Percentiles rank a stretch among this genome's conserved stretches.
These are phyloP conservation scores for Rhaphigaster nebulosa DNA, from an alignment of 2,888 invertebrate species.

Conservation along the genomic window DNA sequence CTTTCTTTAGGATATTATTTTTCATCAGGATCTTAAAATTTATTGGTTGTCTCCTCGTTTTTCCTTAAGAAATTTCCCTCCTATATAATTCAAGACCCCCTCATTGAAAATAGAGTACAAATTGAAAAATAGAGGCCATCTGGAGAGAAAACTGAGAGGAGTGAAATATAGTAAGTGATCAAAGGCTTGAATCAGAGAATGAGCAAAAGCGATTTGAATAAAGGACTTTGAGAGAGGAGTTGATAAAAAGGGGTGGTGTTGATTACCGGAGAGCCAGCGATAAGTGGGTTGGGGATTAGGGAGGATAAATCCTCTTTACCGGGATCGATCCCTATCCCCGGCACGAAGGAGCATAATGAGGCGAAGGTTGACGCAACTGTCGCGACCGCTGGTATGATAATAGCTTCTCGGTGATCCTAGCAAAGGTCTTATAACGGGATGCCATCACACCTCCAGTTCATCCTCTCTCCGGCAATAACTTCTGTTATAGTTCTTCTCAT, in stretches of 20 bases:
- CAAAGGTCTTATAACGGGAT: conserved; percentile 1
- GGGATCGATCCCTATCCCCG: conserved; percentile 4
- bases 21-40: neutral
- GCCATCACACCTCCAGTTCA: neutral
- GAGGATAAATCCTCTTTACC: conserved; percentile 28
- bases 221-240: conserved; percentile 40
- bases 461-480: neutral
- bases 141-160: neutral
- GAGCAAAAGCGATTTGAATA: conserved; percentile 45
- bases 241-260: conserved; percentile 34
- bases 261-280: conserved; percentile 33
- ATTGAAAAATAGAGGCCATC: conserved; percentile 25
- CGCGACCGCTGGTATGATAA: neutral
- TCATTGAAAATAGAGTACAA: conserved; percentile 33
- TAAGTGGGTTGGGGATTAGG: conserved; percentile 36
- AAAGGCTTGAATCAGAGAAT: conserved; percentile 47
- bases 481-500: neutral
- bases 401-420: neutral
- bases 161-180: conserved; percentile 49
- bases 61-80: neutral
- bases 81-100: neutral
- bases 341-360: neutral
- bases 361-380: neutral
- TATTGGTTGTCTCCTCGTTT: neutral
- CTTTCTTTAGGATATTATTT: neutral